These are phyloP conservation scores for Agrilus mali DNA, from an alignment of 2,888 invertebrate genomes.

Conservation along the genomic window DNA sequence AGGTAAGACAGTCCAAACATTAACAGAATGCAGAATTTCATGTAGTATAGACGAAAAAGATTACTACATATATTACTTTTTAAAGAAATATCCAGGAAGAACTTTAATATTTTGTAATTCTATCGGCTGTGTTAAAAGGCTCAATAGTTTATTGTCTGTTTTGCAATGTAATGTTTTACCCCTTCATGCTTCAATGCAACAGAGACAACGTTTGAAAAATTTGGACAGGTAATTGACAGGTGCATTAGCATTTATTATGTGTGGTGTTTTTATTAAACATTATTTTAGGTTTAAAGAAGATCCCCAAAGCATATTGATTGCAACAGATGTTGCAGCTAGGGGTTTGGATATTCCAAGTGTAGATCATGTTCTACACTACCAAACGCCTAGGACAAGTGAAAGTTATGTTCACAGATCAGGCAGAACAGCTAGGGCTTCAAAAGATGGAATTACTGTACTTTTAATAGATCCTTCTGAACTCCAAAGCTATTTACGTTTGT, in stretches of 20 bases:
- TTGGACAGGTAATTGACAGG: conserved; percentile 54
- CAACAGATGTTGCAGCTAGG: conserved; percentile 95
- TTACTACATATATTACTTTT: conserved; percentile 82
- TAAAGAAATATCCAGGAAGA: conserved; percentile 72
- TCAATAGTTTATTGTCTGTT: conserved; percentile 54
- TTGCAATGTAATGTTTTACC: conserved; percentile 63
- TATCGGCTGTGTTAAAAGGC: conserved; percentile 81
- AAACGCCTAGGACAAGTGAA: conserved; percentile 88
- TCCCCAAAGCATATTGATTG: conserved; percentile 63
- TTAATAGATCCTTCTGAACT: conserved; percentile 84
- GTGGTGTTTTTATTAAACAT: conserved; percentile 1
- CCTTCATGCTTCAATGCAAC: conserved; percentile 84
- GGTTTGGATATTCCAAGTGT: conserved; percentile 91
- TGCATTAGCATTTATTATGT: conserved; percentile 5
- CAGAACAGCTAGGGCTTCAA: conserved; percentile 82
- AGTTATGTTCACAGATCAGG: conserved; percentile 96
- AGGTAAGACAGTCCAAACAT: conserved; percentile 63
- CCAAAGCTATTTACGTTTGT: conserved; percentile 64
- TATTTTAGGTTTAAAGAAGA: conserved; percentile 53
- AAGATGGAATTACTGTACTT: conserved; percentile 82
- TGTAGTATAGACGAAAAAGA: conserved; percentile 78
- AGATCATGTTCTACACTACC: conserved; percentile 93
- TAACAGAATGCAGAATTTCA: conserved; percentile 75
- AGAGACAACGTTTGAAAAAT: conserved; percentile 85
- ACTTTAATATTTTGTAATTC: conserved; percentile 91